Evolutionary conservation across 2,888 invertebrate species (phyloP), one percentile per base, ranked within the genome.

Genomic region (Steinernema carpocapsae): DNA sequence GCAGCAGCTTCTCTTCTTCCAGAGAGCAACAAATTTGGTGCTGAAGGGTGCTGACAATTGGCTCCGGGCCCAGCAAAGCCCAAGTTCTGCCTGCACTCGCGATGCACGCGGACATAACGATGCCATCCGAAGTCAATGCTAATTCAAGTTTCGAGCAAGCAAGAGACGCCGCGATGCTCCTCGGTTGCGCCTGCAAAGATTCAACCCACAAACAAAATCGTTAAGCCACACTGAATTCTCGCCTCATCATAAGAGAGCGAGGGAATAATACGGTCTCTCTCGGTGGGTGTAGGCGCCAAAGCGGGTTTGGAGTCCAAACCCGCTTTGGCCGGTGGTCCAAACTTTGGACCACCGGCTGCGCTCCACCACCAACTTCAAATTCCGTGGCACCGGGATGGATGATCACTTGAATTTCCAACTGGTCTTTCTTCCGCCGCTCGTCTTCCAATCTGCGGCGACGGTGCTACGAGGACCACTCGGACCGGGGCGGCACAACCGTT

Each of bases 141-240:
- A 64, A 64, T 64, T 64, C 64, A 64, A 64, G 64, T 64, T 64
- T 26, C 64, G 64, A 64, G 64, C 64, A 64, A 64, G 64, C 64
- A 64, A 64, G 64, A 64, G 32, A 64, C 64, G 64, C 52, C 2
- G 52, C 37, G 37, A 37, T 3, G 37, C 48, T 48, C 48, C 48
- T 48, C 48, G 3, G 37, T 37, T 37, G 37, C 37, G 48, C 48
- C 64, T 64, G 64, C 64, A 64, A 64, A 64, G 64, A 64, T 64
- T 64, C 32, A 64, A 26, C 17, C 17, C 64, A 32, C 64, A 64
- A 64, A 64, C 64, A 64, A 64, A 64, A 64, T 64, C 64, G 64
- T 64, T 64, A 64, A 64, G 32, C 29, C 32, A 64, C 4, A 64
- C 64, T 64, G 12, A 64, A 64, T 32, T 37, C 64, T 52, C 52